Percentiles rank a stretch among this genome's conserved stretches.
Conservation (phyloP, 2,888 invertebrate species). For the Diplazon laetatorius region DNA sequence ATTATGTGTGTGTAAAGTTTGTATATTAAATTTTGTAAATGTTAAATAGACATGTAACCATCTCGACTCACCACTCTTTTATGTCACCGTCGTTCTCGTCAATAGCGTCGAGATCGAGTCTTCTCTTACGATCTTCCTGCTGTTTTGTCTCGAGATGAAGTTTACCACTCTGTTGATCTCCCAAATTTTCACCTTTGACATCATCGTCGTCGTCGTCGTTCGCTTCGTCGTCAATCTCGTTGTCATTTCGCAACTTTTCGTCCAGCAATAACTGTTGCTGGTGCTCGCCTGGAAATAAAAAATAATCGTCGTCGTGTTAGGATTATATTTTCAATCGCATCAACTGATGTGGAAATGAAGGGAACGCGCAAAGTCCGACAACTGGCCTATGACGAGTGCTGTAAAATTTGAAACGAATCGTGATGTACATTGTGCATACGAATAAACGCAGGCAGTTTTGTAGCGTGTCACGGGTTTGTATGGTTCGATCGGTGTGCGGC, state of each 20-base stretch:
- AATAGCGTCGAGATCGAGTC: constrained; percentile 60
- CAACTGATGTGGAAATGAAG: constrained; percentile 47
- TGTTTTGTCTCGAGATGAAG: constrained; percentile 51
- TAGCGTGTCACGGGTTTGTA: not conserved
- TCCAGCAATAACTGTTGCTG: constrained; percentile 65
- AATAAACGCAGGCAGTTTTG: constrained; percentile 26
- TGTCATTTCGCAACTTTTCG: constrained; percentile 63
- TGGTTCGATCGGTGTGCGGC: constrained; percentile 7
- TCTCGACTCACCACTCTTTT: constrained; percentile 70
- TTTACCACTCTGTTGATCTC: constrained; percentile 34
- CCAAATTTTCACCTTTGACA: constrained; percentile 43
- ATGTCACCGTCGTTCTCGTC: constrained; percentile 66
- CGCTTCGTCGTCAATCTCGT: constrained; percentile 62
- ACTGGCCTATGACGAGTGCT: no score
- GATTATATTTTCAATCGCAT: no score
- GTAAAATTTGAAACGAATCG: no score
- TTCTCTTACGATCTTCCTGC: constrained; percentile 49
- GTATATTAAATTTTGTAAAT: not conserved
- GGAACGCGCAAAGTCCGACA: no score
- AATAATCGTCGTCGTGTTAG: constrained; percentile 54
- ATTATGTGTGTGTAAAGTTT: no score
- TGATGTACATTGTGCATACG: not conserved
- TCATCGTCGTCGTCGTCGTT: constrained; percentile 63
- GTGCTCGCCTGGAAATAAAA: constrained; percentile 67
- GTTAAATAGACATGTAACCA: not conserved